Base-by-base conservation (phyloP, 1,140 invertebrate genomes). In the Patella vulgata region DNA sequence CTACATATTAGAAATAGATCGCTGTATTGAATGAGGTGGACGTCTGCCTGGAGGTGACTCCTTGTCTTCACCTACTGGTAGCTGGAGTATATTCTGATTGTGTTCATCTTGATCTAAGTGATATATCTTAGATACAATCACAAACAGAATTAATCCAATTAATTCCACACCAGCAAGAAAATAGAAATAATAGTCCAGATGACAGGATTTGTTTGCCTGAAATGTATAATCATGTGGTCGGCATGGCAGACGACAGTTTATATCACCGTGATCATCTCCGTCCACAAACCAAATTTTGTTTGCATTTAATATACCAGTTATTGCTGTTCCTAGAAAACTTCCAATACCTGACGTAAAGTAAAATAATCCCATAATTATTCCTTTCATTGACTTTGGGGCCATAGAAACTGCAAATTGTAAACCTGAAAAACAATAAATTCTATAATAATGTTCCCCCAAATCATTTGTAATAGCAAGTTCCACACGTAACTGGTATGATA, bases 371-470 rank as follows among this genome's bases (percentile, higher is more conserved):
- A 87, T 87, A n/a, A 88, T 85, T 51, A 87, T 79, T 6, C 84
- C 85, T 66, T 88, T 86, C 79, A 87, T 85, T 4, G 86, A 84
- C 14, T 76, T 76, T 5, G 87, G 87, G 8, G 87, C 84, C 52
- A 84, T 78, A 30, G 83, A 84, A 66, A 86, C 86, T 3, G 87
- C 86, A 75, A 87, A 86, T 70, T 88, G 87, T 46, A 88, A 71
- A 59, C 85, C 86, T 86, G 70, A 56, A 71, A 73, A 21, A n/a
- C n/a, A n/a, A n/a, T n/a, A 31, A n/a, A n/a, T n/a, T n/a, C n/a
- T n/a, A n/a, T n/a, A n/a, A n/a, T n/a, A n/a, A n/a, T n/a, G n/a
- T n/a, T n/a, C n/a, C n/a, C n/a, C n/a, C n/a, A n/a, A n/a, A n/a
- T n/a, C n/a, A n/a, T n/a, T n/a, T n/a, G n/a, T n/a, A n/a, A n/a